phyloP scores from a whole-genome alignment of 2,113 vertebrate genomes.

The Osmerus eperlanus region DNA sequence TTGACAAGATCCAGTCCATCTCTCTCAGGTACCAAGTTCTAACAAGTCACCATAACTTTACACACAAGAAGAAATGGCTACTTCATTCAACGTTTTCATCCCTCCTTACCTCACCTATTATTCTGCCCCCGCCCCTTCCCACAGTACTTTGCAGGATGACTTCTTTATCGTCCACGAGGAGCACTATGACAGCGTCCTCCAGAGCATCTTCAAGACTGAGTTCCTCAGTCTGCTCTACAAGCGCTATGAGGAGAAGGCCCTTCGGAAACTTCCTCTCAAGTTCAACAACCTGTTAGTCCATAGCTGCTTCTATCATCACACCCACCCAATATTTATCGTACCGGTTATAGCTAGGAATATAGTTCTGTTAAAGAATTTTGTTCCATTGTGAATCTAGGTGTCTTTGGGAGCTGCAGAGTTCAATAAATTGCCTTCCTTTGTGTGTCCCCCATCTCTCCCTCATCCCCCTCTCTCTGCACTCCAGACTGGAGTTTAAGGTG shows the following conservation, averaged over 20 bases:
- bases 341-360: no score
- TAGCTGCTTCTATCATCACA: no score
- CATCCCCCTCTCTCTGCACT: neutral
- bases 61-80: neutral
- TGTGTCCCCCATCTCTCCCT: no score
- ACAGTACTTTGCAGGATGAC: constrained; percentile 78
- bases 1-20: constrained; percentile 75
- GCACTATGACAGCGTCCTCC: constrained; percentile 81
- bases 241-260: constrained; percentile 71
- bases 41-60: neutral
- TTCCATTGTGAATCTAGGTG: no score
- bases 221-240: constrained; percentile 79
- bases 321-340: neutral
- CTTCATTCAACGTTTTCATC: neutral
- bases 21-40: constrained; percentile 72
- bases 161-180: constrained; percentile 77
- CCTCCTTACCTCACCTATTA: neutral
- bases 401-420: no score
- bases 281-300: constrained; percentile 79
- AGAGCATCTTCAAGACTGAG: constrained; percentile 79
- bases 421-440: no score
- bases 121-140: constrained; percentile 8
- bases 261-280: constrained; percentile 69
- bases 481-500: constrained; percentile 83
- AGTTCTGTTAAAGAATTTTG: no score